A percentile compares a stretch with the other conserved stretches of the same genome.
These are phyloP conservation scores for Atrina japonica DNA, from an alignment of 2,888 invertebrate genomes.

Conservation along the genomic window DNA sequence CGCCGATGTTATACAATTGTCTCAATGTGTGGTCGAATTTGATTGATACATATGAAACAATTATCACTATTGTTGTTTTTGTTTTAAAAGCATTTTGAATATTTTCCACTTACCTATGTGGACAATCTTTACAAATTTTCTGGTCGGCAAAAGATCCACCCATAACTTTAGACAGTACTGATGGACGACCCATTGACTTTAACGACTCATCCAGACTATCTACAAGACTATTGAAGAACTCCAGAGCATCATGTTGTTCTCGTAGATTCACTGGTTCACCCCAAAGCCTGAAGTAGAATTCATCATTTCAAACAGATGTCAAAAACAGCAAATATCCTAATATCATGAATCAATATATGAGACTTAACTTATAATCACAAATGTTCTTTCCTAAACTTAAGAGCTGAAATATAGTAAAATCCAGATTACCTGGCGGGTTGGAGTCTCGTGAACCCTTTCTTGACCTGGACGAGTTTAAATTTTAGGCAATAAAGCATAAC, in stretches of 20 bases:
- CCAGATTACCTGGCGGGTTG: too few species aligned
- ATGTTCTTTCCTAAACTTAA: too few species aligned
- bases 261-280: slow-evolving; percentile 98
- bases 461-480: too few species aligned
- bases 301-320: too few species aligned
- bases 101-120: slow-evolving; percentile 86
- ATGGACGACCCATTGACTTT: slow-evolving; percentile 90
- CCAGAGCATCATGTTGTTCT: slow-evolving; percentile 99
- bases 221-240: slow-evolving; percentile 98
- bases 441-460: too few species aligned
- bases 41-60: too few species aligned
- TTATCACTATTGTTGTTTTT: too few species aligned
- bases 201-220: slow-evolving; percentile 98
- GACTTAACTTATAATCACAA: neutral
- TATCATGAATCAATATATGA: neutral
- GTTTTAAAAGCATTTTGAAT: too few species aligned
- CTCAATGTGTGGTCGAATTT: too few species aligned
- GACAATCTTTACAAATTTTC: slow-evolving; percentile 99
- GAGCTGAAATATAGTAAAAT: too few species aligned
- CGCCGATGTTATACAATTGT: too few species aligned
- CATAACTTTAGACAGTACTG: slow-evolving; percentile 86
- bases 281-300: slow-evolving; percentile 89
- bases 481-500: too few species aligned
- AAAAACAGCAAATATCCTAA: neutral
- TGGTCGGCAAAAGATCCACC: slow-evolving; percentile 99